Evolutionary conservation across 2,888 invertebrate genomes (phyloP).

Genomic region (Megamerina dolium): DNA sequence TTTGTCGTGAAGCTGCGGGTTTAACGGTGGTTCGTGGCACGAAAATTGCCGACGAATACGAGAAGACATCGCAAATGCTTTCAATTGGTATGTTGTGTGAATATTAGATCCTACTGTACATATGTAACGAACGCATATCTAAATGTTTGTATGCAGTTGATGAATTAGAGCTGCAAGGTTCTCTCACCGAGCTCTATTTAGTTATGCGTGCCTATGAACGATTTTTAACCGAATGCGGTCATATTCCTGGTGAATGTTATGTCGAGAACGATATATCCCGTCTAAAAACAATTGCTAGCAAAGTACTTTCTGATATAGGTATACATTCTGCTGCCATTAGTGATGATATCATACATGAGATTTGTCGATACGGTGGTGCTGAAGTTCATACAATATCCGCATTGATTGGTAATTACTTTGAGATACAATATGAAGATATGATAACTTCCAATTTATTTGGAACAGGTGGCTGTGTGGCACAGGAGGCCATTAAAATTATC

Average conservation of each 20-base stretch:
- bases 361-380: slow-evolving; percentile 90
- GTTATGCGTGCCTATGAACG: slow-evolving; percentile 85
- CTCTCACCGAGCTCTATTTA: slow-evolving; percentile 83
- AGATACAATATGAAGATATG: not conserved
- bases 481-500: slow-evolving; percentile 91
- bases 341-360: slow-evolving; percentile 92
- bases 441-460: too few relatives aligned
- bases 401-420: slow-evolving; percentile 58
- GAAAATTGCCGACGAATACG: slow-evolving; percentile 76
- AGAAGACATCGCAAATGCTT: slow-evolving; percentile 56
- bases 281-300: slow-evolving; percentile 67
- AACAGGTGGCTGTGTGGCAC: slow-evolving; percentile 83
- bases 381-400: slow-evolving; percentile 94
- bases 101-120: not conserved
- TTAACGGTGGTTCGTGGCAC: slow-evolving; percentile 74
- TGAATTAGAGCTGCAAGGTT: slow-evolving; percentile 75
- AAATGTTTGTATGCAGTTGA: slow-evolving; percentile 51
- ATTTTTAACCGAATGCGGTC: slow-evolving; percentile 81
- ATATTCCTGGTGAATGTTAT: slow-evolving; percentile 83
- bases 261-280: slow-evolving; percentile 87
- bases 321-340: slow-evolving; percentile 67
- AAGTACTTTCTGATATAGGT: slow-evolving; percentile 80
- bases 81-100: slow-evolving; percentile 50
- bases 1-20: slow-evolving; percentile 83
- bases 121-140: too few relatives aligned